Conservation (phyloP, 2,888 invertebrate genomes). For the Cryptosula pallasiana region DNA sequence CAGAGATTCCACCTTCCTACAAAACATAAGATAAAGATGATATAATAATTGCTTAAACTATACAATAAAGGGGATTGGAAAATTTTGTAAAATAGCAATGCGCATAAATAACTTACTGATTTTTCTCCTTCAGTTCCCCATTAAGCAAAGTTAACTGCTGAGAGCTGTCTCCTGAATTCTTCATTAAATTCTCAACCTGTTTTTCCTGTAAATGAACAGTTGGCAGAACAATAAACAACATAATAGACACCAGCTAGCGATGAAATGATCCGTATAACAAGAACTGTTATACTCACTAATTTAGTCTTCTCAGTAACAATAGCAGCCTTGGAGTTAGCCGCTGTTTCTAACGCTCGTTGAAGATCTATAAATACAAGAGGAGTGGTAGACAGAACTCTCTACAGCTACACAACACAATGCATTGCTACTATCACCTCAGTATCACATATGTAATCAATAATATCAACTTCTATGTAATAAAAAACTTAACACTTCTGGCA, state of each 20-base stretch:
- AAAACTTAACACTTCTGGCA: no score
- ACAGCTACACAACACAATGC: no score
- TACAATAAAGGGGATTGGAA: not conserved
- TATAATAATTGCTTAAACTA: not conserved
- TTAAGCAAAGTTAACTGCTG: constrained; percentile 47
- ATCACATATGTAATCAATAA: no score
- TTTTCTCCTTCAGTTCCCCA: constrained; percentile 47
- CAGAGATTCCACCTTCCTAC: constrained; percentile 50
- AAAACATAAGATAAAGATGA: constrained; percentile 26
- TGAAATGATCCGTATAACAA: no score
- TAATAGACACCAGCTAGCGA: no score
- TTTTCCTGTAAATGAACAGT: constrained; percentile 31
- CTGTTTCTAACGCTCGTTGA: not conserved
- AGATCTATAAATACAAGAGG: constrained; percentile 12
- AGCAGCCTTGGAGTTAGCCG: not conserved
- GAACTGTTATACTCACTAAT: no score
- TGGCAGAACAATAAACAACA: not conserved
- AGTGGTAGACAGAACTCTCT: no score
- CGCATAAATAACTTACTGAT: constrained; percentile 39
- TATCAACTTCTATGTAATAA: no score
- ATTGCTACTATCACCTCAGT: no score
- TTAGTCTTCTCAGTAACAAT: not conserved
- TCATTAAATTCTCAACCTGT: constrained; percentile 48
- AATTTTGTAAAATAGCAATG: not conserved
- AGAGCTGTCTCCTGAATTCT: constrained; percentile 51